phyloP scores from a whole-genome alignment of 1,140 invertebrate species.

The Drosophila funebris region DNA sequence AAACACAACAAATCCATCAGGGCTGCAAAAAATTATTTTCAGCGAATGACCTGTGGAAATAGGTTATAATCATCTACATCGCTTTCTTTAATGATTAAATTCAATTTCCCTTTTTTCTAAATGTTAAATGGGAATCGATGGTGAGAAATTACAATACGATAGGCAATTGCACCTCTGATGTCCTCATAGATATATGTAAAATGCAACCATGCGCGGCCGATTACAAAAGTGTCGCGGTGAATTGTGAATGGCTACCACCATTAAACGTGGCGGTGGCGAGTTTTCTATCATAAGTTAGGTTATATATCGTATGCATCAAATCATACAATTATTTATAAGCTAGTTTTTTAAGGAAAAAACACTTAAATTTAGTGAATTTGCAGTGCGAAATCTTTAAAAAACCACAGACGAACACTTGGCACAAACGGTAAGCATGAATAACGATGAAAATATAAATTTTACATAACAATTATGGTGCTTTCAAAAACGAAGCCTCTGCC shows the following conservation, averaged over 20 bases:
- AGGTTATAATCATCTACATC: too few species aligned
- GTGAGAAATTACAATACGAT: not conserved
- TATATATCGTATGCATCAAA: conserved; percentile 84
- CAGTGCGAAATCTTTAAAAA: conserved; percentile 84
- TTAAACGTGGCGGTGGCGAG: conserved; percentile 79
- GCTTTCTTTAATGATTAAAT: too few species aligned
- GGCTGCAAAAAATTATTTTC: too few species aligned
- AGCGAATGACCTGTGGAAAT: too few species aligned
- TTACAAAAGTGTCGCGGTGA: conserved; percentile 41
- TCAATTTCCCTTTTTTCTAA: not conserved
- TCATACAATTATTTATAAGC: conserved; percentile 84
- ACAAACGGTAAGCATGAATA: conserved; percentile 80
- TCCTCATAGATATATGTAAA: conserved; percentile 1
- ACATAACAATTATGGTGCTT: conserved; percentile 75
- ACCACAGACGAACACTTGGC: conserved; percentile 83
- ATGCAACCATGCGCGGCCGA: conserved; percentile 35
- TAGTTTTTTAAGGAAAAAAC: conserved; percentile 84
- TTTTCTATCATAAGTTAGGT: conserved; percentile 83
- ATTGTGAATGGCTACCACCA: conserved; percentile 53
- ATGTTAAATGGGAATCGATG: not conserved
- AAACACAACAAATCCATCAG: too few species aligned
- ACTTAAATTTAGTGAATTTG: conserved; percentile 84
- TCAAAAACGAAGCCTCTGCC: conserved; percentile 56
- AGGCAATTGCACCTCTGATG: not conserved
- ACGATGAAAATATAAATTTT: conserved; percentile 60